Base-by-base conservation (phyloP, 2,888 invertebrate species). In the Zaprionus bogoriensis region DNA sequence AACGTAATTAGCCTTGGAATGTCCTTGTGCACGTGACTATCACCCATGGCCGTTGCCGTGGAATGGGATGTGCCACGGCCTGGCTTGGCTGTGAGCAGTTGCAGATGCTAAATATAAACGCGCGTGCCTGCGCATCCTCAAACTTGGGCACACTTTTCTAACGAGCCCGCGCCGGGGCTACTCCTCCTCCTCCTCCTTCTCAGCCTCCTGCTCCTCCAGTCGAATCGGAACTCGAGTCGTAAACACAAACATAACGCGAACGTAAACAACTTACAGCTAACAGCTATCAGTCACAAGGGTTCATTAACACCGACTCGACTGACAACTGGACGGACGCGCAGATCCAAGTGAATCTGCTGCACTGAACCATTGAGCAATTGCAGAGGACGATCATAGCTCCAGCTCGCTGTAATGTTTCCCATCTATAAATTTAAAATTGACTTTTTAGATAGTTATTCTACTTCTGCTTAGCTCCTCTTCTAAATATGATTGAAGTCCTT, bases 11-110 rank as follows among this genome's bases (percentile, higher is more conserved):
- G 81, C 82, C 78, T 71, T 80, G 87, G 85, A 83, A 85, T 87
- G 85, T 85, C 85, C 85, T 85, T 87, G 85, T 78, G 83, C 84
- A 87, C 86, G 87, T 85, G 77, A 85, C 73, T 68, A 57, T 78
- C 73, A 64, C 75, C 70, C 58, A 54, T 54, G 58, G 55, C 36
- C 63, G n/a, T 54, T 54, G 55, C 36, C 17, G 32, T 36, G 32
- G 14, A 32, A 32, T 36, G 32, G 32, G 12, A 36, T 14, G 14
- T 4, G 32, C 3, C 9, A 7, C 17, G 32, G 12, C 14, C 6
- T 4, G 6, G 5, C 6, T 4, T 6, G 30, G 30, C 6, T 22
- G 38, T 36, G 23, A 20, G 9, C 22, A 41, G 50, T 48, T 12
- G 51, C 23, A 62, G 54, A 69, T 69, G 82, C 85, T 85, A 80